Evolutionary conservation across 2,113 vertebrate genomes (phyloP), one percentile per base, ranked within the genome.

Genomic region (Mola mola): DNA sequence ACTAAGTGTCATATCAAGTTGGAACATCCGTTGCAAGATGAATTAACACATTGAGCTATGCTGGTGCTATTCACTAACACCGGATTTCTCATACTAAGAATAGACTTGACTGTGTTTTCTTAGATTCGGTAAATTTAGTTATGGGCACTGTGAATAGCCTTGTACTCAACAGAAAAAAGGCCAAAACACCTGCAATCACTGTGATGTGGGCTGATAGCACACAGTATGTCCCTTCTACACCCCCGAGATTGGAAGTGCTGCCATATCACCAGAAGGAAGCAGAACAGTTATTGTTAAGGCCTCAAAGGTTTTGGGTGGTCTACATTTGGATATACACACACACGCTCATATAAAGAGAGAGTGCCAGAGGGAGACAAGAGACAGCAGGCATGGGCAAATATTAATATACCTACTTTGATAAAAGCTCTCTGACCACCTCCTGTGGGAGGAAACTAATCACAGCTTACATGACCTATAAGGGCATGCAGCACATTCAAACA

Each of bases 221-320:
- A 46, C n/a, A n/a, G n/a, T n/a, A n/a, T 55, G 58, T 61, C 67
- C 66, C 4, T 20, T 52, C 64, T 58, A 52, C 46, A 33, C 60
- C 49, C 68, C 41, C 63, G 78, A 17, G 11, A 67, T 36, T 61
- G 42, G 62, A 83, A 78, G 67, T 55, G 13, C 33, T 25, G 21
- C 66, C 69, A 22, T 86, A 87, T 89, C 84, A 71, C 55, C 62
- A 56, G 29, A 37, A 87, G 83, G 84, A 89, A 87, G 83, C 72
- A 66, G 68, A 75, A 58, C 72, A 89, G 85, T 88, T 91, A 87
- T 88, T 90, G 81, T 88, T 89, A 87, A 66, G 68, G 72, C 37
- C 80, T 72, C 24, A 83, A 82, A 78, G 52, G 2, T 29, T 81
- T 78, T 91, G 90, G 91, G 90, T 92, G 92, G 90, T 89, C 90